Percentiles rank a stretch among this genome's conserved stretches.
These are phyloP conservation scores for Casuarius casuarius DNA, from an alignment of 2,113 vertebrate genomes.

Conservation along the genomic window DNA sequence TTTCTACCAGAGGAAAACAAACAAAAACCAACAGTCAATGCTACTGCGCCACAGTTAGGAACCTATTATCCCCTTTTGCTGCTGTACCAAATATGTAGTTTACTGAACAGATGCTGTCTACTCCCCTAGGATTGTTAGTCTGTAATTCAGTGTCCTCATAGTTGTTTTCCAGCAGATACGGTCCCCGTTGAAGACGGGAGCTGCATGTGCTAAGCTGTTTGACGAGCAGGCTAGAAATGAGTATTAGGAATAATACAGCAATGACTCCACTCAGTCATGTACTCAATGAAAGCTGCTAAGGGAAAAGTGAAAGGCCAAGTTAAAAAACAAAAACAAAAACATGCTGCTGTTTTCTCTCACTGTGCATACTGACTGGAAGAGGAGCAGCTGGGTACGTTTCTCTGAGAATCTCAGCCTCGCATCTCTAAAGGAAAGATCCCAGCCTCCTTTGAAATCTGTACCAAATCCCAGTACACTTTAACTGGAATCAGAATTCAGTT, in stretches of 20 bases:
- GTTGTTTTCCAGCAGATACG: neutral
- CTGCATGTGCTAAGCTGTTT: neutral
- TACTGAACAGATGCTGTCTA: neutral
- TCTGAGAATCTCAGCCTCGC: neutral
- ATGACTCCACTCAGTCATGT: neutral
- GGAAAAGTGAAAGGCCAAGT: neutral
- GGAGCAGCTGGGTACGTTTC: neutral
- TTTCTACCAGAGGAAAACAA: slow-evolving; percentile 29
- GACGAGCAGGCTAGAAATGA: neutral
- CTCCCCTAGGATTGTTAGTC: neutral
- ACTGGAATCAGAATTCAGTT: neutral
- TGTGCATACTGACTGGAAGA: neutral
- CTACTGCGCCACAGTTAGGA: neutral
- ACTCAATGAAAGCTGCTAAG: neutral
- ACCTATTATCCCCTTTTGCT: neutral
- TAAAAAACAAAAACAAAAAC: neutral
- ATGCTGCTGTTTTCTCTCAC: neutral
- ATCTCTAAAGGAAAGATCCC: neutral
- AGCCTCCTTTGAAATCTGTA: neutral
- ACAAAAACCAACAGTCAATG: neutral
- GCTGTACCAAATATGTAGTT: neutral
- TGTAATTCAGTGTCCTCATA: neutral
- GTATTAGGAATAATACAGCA: neutral
- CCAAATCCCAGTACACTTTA: neutral
- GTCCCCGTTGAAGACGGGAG: neutral